Conservation (phyloP, 2,888 invertebrate genomes). For the Nomada ferruginata region DNA sequence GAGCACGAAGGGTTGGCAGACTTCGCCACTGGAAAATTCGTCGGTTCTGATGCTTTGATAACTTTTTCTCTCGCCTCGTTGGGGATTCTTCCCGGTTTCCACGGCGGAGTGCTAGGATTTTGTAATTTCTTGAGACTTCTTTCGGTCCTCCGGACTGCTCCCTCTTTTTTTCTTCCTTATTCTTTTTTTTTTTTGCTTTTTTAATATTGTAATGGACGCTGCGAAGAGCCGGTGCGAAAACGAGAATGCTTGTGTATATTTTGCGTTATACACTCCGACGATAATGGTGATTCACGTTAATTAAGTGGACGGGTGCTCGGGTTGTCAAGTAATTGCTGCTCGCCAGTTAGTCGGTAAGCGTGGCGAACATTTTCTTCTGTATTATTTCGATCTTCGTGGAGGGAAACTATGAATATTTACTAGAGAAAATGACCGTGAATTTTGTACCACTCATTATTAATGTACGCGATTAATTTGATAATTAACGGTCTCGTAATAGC, state of each 20-base stretch:
- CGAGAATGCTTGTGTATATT: constrained; percentile 7
- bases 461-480: no score
- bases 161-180: not conserved
- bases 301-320: constrained; percentile 8
- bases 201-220: constrained; percentile 26
- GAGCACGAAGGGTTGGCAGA: not conserved
- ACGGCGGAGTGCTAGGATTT: not conserved
- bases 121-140: not conserved
- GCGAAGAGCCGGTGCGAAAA: not conserved
- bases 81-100: not conserved
- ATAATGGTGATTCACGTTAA: constrained; percentile 25
- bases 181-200: not conserved
- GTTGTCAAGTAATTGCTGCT: constrained; percentile 23
- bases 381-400: not conserved
- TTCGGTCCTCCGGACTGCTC: not conserved
- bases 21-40: constrained; percentile 46
- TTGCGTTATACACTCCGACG: not conserved
- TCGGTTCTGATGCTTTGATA: constrained; percentile 47
- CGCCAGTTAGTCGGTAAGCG: not conserved
- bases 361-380: not conserved
- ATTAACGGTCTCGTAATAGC: no score
- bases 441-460: no score
- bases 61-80: constrained; percentile 13
- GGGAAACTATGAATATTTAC: not conserved
- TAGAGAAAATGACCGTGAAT: no score